Evolutionary conservation across 2,113 vertebrate species (phyloP).

Genomic region (Microtus montanus): DNA sequence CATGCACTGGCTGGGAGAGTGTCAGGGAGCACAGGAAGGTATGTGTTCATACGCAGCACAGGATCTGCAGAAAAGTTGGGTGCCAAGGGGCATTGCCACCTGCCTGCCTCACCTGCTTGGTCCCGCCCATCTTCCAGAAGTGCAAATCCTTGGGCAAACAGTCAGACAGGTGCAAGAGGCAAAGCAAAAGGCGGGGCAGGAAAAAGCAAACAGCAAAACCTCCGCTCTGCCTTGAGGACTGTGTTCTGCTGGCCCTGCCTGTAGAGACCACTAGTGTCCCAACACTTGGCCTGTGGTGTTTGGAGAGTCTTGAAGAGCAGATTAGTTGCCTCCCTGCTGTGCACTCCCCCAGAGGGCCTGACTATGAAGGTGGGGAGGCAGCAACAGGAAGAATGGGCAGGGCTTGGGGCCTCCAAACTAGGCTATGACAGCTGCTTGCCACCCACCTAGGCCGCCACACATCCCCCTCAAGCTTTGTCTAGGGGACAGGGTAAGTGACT

Average conservation of each 20-base stretch:
- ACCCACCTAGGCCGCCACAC: not conserved
- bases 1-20: not conserved
- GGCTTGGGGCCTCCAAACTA: no score
- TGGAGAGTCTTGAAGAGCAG: not conserved
- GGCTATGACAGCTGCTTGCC: not conserved
- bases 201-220: not conserved
- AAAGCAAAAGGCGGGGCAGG: not conserved
- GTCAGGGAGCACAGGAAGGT: fast-evolving
- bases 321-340: not conserved
- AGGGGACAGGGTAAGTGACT: not conserved
- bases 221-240: not conserved
- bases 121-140: not conserved
- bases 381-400: not conserved
- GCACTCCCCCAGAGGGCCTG: not conserved
- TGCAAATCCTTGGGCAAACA: constrained; percentile 54
- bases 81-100: not conserved
- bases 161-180: not conserved
- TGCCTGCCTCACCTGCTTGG: not conserved
- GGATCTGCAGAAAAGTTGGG: not conserved
- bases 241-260: not conserved
- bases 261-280: not conserved
- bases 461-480: not conserved
- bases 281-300: not conserved
- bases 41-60: fast-evolving
- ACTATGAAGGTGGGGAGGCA: not conserved